Base-by-base conservation (phyloP, 2,113 vertebrate genomes). In the Oceanodroma tethys region DNA sequence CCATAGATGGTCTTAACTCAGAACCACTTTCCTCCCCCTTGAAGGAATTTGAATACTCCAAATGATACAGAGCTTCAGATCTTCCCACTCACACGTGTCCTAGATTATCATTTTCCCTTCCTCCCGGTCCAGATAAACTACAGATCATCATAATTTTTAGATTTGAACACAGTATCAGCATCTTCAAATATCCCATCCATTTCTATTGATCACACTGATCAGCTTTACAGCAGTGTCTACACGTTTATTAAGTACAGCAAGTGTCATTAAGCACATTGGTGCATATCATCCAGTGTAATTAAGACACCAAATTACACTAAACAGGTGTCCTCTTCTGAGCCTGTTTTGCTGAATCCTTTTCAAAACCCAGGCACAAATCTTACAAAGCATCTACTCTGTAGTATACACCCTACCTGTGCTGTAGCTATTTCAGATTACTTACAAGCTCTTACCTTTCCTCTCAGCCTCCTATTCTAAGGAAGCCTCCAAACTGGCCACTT, bases 401-500 rank as follows among this genome's bases (percentile, higher is more conserved):
- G 11, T 40, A 13, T 16, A 22, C 34, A 23, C 4, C 43, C 65
- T 65, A 48, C 81, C 53, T 75, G 71, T 21, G 22, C 68, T 62
- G 19, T 16, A 74, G 42, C 45, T 86, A 8, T 88, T 96, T 43
- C 65, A 73, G 58, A 55, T 43, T 74, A 59, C 25, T 56, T 86
- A 30, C 55, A 89, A 81, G 68, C 40, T 85, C 73, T 34, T 88
- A 50, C 53, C 90, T 90, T 94, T n/a, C 48, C 55, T 76, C 74
- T 85, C 91, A 52, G 60, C 6, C 94, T 72, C 65, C 59, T 56
- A 20, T 90, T 95, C 90, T 81, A 79, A 96, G 95, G 92, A 95
- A 95, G 17, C 11, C 50, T 95, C 94, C 75, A 90, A 94, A 96
- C 93, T 47, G 96, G 86, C 59, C 96, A 95, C 95, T 98, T 96